Percentiles rank a stretch among this genome's conserved stretches.
These are phyloP conservation scores for Tupaia chinensis DNA, from an alignment of 2,113 vertebrate genomes.

Conservation along the genomic window DNA sequence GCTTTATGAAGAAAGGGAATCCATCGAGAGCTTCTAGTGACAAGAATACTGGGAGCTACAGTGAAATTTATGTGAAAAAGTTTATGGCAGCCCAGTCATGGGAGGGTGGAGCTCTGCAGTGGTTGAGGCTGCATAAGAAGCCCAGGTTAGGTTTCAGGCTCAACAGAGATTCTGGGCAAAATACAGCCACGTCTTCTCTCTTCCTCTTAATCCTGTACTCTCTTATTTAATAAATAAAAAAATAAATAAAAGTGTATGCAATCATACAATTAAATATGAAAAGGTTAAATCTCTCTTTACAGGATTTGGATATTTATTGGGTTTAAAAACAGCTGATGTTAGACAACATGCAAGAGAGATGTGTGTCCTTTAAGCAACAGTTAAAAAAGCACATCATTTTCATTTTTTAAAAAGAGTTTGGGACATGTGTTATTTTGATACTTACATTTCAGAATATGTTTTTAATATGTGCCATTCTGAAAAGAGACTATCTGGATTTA, in stretches of 20 bases:
- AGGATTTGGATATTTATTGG: not conserved
- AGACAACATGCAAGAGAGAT: not conserved
- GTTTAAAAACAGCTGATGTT: not conserved
- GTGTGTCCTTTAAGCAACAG: not conserved
- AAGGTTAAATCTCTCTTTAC: slow-evolving; percentile 51
- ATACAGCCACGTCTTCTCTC: no score
- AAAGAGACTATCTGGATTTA: not conserved
- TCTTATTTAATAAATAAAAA: no score
- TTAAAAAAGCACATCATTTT: not conserved
- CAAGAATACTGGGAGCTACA: slow-evolving; percentile 57
- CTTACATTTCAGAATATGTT: not conserved
- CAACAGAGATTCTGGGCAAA: no score
- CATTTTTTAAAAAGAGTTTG: slow-evolving; percentile 14
- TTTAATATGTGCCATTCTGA: not conserved
- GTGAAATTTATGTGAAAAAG: slow-evolving; percentile 59
- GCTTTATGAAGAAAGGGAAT: slow-evolving; percentile 55
- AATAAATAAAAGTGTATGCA: not conserved
- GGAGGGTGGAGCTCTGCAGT: no score
- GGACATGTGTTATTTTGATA: not conserved
- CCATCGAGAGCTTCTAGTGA: slow-evolving; percentile 45
- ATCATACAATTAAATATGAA: slow-evolving; percentile 58
- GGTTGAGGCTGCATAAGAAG: no score
- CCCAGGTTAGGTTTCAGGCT: no score
- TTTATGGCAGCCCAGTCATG: no score
- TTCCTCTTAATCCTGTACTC: no score